Percentiles rank a stretch among this genome's conserved stretches.
These are phyloP conservation scores for Biston stratarius DNA, from an alignment of 2,888 invertebrate genomes.

Conservation along the genomic window DNA sequence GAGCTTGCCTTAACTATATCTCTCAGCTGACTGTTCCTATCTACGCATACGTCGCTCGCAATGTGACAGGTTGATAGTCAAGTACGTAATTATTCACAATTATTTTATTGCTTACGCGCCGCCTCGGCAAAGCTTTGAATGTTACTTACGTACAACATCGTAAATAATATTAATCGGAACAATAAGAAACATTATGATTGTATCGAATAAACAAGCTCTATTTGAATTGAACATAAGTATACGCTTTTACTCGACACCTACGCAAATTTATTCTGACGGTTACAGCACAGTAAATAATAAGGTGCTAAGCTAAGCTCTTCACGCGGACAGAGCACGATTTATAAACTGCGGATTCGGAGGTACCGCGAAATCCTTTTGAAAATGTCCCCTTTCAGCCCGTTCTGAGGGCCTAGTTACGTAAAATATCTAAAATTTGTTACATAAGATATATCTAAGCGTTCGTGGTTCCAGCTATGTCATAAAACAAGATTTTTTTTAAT, in stretches of 20 bases:
- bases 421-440: neutral
- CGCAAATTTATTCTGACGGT: conserved; percentile 38
- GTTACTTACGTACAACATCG: conserved; percentile 40
- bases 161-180: conserved; percentile 41
- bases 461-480: neutral
- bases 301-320: conserved; percentile 48
- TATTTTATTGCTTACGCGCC: conserved; percentile 59
- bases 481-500: neutral
- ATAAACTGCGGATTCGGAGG: conserved; percentile 61
- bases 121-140: conserved; percentile 52
- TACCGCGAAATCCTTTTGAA: conserved; percentile 55
- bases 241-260: conserved; percentile 12
- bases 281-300: conserved; percentile 45
- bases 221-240: conserved; percentile 4
- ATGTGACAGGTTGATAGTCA: conserved; percentile 61
- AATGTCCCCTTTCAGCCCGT: conserved; percentile 59
- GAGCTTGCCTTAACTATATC: conserved; percentile 8
- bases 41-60: conserved; percentile 39
- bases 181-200: conserved; percentile 30
- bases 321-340: conserved; percentile 58
- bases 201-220: conserved; percentile 26
- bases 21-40: conserved; percentile 31
- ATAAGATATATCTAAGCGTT: neutral
- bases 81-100: conserved; percentile 64
- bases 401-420: conserved; percentile 6